Evolutionary conservation across 1,140 invertebrate genomes (phyloP).

Genomic region (Drosophila arizonae): DNA sequence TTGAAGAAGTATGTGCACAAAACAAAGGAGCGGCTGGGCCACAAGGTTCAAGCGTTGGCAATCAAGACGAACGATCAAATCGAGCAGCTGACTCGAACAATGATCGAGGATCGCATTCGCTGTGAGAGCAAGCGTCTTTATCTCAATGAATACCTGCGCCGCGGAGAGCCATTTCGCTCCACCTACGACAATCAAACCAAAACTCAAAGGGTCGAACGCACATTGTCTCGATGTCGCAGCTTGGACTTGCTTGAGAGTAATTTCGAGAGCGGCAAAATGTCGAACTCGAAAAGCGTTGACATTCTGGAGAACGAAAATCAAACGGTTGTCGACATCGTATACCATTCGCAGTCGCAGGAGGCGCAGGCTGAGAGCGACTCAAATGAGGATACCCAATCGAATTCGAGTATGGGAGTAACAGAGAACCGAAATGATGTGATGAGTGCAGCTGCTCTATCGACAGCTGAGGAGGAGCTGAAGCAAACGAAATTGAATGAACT

Average conservation of each 20-base stretch:
- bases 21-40: constrained; percentile 90
- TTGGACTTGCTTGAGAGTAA: constrained; percentile 85
- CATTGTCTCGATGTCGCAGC: constrained; percentile 86
- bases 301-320: constrained; percentile 58
- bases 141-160: constrained; percentile 85
- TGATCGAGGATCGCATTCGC: constrained; percentile 86
- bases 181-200: constrained; percentile 84
- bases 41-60: constrained; percentile 94
- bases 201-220: constrained; percentile 84
- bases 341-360: constrained; percentile 54
- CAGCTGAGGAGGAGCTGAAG: constrained; percentile 31
- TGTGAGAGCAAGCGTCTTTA: constrained; percentile 87
- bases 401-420: constrained; percentile 16
- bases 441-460: background rate
- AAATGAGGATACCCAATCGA: constrained; percentile 47
- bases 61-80: constrained; percentile 90
- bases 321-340: constrained; percentile 59
- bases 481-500: constrained; percentile 67
- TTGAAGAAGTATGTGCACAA: constrained; percentile 92
- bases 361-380: constrained; percentile 43
- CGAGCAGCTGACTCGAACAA: constrained; percentile 87
- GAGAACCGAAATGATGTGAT: constrained; percentile 11
- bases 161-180: constrained; percentile 62
- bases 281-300: constrained; percentile 73
- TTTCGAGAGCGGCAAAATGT: constrained; percentile 80